Conservation (phyloP, 2,113 vertebrate genomes). For the Todiramphus saurophagus region DNA sequence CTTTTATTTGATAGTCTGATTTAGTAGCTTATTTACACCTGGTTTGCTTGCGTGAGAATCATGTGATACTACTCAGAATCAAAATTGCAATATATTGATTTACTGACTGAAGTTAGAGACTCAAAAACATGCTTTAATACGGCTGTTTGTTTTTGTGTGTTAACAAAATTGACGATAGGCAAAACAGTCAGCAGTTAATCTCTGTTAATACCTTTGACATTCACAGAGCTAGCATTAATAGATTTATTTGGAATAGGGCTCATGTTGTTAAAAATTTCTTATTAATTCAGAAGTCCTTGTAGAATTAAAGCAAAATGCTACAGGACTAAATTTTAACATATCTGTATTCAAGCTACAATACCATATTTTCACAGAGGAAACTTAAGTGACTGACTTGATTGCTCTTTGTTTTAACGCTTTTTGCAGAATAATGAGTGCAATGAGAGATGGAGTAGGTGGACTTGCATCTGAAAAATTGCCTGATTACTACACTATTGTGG, state of each 20-base stretch:
- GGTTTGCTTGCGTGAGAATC: not conserved
- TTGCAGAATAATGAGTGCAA: not conserved
- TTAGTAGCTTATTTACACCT: constrained; percentile 37
- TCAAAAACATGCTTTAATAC: constrained; percentile 61
- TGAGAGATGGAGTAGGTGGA: not conserved
- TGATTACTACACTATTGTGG: not conserved
- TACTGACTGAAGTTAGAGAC: constrained; percentile 41
- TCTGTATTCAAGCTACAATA: not conserved
- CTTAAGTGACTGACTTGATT: not conserved
- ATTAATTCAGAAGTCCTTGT: not conserved
- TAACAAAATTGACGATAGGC: constrained; percentile 63
- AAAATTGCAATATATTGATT: constrained; percentile 61
- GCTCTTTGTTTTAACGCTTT: not conserved
- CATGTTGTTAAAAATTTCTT: not conserved
- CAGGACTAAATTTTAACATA: not conserved
- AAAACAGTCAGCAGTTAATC: constrained; percentile 67
- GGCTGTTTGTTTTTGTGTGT: constrained; percentile 53
- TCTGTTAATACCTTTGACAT: constrained; percentile 62
- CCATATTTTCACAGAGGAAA: not conserved
- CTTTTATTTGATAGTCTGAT: not conserved
- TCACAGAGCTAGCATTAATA: constrained; percentile 43
- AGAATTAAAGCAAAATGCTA: not conserved
- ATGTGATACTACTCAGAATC: not conserved
- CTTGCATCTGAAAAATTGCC: not conserved
- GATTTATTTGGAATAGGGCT: not conserved